These are phyloP conservation scores for Hyles vespertilio DNA, from an alignment of 1,140 invertebrate genomes.

Conservation along the genomic window DNA sequence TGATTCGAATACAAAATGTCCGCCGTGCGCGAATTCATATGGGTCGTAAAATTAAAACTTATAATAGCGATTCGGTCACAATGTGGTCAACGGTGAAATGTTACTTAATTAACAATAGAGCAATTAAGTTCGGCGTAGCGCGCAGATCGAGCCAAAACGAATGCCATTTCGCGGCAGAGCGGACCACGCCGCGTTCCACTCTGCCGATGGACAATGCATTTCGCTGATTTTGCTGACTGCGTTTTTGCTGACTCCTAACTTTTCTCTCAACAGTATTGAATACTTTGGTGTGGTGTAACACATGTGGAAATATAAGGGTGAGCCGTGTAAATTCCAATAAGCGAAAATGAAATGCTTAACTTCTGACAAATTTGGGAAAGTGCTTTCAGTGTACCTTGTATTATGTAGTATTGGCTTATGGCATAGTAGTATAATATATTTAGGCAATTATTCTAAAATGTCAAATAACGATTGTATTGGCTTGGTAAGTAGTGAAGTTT, in stretches of 20 bases:
- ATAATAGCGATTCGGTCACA: conserved; percentile 54
- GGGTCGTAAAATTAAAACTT: conserved; percentile 44
- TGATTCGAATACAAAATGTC: neutral
- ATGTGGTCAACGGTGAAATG: conserved; percentile 63
- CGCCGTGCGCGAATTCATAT: too few species aligned
- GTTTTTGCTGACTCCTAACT: conserved; percentile 42
- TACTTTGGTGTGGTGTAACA: too few species aligned
- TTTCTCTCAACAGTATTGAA: neutral
- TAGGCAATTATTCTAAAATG: too few species aligned
- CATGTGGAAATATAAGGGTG: too few species aligned
- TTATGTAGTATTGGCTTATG: too few species aligned
- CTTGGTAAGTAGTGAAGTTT: too few species aligned
- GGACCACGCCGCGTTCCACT: conserved; percentile 38
- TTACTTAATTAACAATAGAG: conserved; percentile 74
- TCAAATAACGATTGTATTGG: too few species aligned
- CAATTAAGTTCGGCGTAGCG: conserved; percentile 62
- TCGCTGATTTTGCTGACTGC: conserved; percentile 64
- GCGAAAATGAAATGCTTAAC: too few species aligned
- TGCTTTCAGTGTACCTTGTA: too few species aligned
- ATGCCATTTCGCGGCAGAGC: conserved; percentile 53
- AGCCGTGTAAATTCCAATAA: too few species aligned
- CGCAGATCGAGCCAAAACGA: conserved; percentile 57
- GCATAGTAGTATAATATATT: too few species aligned
- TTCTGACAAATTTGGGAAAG: too few species aligned
- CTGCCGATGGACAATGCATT: conserved; percentile 52